Evolutionary conservation across 2,797 vertebrate genomes (phyloP).

Genomic region (Chaetophractus vellerosus): DNA sequence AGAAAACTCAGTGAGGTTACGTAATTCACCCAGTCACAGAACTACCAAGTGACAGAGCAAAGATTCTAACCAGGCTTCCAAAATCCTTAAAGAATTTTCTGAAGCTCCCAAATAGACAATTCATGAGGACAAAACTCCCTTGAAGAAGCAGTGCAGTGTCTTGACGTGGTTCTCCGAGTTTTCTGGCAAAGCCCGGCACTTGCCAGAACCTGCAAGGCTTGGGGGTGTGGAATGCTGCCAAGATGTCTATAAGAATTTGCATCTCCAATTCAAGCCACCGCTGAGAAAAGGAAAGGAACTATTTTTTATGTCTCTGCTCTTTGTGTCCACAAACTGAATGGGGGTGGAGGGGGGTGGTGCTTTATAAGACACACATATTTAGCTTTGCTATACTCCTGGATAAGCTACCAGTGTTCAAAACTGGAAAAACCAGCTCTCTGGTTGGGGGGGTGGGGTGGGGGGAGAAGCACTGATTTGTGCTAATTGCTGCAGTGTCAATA

Average conservation of each 20-base stretch:
- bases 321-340: background rate
- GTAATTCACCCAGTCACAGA: background rate
- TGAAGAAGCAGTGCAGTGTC: background rate
- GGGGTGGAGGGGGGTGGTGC: background rate
- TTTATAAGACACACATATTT: slow-evolving; percentile 23
- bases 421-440: too few relatives aligned
- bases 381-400: background rate
- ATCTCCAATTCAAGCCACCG: background rate
- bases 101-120: background rate
- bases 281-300: slow-evolving; percentile 7
- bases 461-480: background rate
- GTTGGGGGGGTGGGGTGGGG: background rate
- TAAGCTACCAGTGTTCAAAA: background rate
- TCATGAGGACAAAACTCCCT: background rate
- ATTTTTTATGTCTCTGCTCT: background rate
- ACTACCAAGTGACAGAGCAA: background rate
- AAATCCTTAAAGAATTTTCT: background rate
- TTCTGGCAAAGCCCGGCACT: background rate
- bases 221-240: background rate
- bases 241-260: background rate
- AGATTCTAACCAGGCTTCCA: slow-evolving; percentile 8
- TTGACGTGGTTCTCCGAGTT: slow-evolving; percentile 17
- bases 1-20: slow-evolving; percentile 2
- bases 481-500: background rate
- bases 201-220: background rate